Percentiles rank a stretch among this genome's conserved stretches.
Conservation (phyloP, 2,888 invertebrate genomes). For the Eristalinus sepulchralis region DNA sequence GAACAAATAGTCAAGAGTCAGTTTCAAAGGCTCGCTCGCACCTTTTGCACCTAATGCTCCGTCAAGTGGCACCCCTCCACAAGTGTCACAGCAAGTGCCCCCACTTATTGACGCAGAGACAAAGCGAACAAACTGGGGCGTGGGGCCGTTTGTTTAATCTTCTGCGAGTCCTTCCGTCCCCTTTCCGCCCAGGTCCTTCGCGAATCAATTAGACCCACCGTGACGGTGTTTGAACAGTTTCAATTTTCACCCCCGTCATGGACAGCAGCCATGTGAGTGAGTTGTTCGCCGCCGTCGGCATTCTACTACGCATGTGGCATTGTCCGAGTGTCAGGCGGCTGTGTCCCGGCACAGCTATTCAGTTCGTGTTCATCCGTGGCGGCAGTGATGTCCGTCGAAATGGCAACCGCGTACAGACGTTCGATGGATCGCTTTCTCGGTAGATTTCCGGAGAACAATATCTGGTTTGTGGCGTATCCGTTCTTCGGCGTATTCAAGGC, state of each 20-base stretch:
- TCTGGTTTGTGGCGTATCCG: conserved; percentile 74
- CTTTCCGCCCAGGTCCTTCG: not conserved
- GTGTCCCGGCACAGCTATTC: not conserved
- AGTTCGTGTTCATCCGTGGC: not conserved
- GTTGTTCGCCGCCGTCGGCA: not conserved
- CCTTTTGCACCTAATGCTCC: not conserved
- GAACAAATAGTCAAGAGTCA: too few species aligned
- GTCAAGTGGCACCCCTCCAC: not conserved
- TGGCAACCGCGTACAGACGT: conserved; percentile 26
- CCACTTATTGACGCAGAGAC: not conserved
- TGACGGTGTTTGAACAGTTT: not conserved
- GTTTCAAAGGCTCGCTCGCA: too few species aligned
- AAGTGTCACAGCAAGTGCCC: not conserved
- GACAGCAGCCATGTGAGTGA: not conserved
- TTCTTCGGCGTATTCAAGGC: conserved; percentile 74
- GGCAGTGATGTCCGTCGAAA: conserved; percentile 48
- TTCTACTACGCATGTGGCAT: conserved; percentile 32
- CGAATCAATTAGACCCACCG: not conserved
- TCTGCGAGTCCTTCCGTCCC: not conserved
- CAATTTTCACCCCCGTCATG: not conserved
- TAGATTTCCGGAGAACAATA: conserved; percentile 50
- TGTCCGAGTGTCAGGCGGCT: not conserved
- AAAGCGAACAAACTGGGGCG: not conserved
- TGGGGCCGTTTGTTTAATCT: not conserved
- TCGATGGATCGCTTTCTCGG: conserved; percentile 41